phyloP scores from a whole-genome alignment of 2,113 vertebrate species.

The Nettapus auritus region DNA sequence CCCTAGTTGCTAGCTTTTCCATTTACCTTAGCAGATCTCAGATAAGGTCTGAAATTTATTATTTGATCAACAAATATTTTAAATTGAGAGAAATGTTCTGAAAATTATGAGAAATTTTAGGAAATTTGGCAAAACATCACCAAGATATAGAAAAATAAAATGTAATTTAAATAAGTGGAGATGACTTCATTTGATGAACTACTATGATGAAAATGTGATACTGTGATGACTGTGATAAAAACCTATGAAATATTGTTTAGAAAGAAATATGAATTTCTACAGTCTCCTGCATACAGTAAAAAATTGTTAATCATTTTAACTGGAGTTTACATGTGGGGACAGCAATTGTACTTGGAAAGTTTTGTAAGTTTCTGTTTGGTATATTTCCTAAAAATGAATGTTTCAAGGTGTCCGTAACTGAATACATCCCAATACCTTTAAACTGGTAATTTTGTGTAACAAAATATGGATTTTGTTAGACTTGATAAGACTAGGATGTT shows the following conservation, averaged over 20 bases:
- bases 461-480: neutral
- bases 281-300: neutral
- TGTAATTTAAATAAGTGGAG: neutral
- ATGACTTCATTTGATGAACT: neutral
- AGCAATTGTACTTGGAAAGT: neutral
- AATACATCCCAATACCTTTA: neutral
- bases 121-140: neutral
- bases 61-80: neutral
- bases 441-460: neutral
- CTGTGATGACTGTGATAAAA: neutral
- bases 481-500: constrained; percentile 3
- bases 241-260: neutral
- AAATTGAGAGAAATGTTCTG: neutral
- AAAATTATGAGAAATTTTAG: neutral
- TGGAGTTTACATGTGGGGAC: neutral
- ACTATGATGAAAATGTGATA: too few relatives aligned
- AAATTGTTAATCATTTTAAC: neutral
- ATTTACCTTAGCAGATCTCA: neutral
- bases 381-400: neutral
- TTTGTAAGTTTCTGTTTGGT: neutral
- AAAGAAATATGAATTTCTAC: neutral
- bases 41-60: neutral
- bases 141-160: neutral
- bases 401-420: neutral
- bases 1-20: neutral